Conservation (phyloP, 2,888 invertebrate species). For the Acanthoscelides obtectus region DNA sequence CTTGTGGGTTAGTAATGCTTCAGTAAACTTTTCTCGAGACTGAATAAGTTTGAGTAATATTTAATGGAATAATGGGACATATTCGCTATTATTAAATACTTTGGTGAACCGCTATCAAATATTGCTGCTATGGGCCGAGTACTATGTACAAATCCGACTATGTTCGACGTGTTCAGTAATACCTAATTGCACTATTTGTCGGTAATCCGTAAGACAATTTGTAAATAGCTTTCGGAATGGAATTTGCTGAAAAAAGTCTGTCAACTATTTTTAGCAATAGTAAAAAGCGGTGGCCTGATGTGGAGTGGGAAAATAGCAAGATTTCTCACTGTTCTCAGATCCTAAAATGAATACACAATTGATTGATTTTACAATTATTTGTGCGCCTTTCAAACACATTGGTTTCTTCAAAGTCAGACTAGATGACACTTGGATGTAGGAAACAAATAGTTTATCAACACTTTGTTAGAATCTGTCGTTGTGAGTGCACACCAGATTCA, state of each 20-base stretch:
- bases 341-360: too few relatives aligned
- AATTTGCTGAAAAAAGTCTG: neutral
- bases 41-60: constrained; percentile 15
- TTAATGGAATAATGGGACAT: constrained; percentile 18
- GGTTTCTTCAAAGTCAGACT: too few relatives aligned
- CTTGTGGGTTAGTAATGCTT: constrained; percentile 22
- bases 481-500: too few relatives aligned
- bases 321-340: too few relatives aligned
- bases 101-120: constrained; percentile 19
- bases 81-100: constrained; percentile 18
- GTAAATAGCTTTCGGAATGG: neutral
- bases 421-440: too few relatives aligned
- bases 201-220: neutral
- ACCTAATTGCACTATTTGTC: neutral
- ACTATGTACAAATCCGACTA: neutral
- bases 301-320: neutral
- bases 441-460: too few relatives aligned
- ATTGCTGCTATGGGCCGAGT: neutral
- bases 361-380: too few relatives aligned
- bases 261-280: too few relatives aligned
- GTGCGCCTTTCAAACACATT: too few relatives aligned
- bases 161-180: neutral
- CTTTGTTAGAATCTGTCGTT: too few relatives aligned
- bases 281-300: neutral
- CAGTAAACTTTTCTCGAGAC: constrained; percentile 19